Base-by-base conservation (phyloP, 2,888 invertebrate species). In the Latrodectus hesperus region DNA sequence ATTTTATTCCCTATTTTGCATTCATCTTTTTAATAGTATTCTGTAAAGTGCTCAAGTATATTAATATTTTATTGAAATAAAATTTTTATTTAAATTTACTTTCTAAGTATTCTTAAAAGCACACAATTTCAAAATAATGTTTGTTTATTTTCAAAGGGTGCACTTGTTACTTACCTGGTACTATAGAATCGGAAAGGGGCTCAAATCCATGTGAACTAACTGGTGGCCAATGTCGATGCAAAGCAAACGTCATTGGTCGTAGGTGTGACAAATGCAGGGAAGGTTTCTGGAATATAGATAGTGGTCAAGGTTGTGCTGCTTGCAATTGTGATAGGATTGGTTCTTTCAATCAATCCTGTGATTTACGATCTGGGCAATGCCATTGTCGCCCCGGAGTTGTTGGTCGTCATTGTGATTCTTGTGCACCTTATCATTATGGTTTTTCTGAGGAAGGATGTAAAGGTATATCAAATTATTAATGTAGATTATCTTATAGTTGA, bases 281-380 rank as follows among this genome's bases (percentile, higher is more conserved):
- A 73, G 97, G 97, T 0, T 97, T 94, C 92, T 94, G 93, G 93
- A 93, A 94, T 90, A 91, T 94, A 65, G 92, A 98, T 96, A 93
- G 92, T 77, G 93, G 93, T 38, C 90, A 91, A 60, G 94, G 94
- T 89, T 93, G 94, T 91, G 91, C 91, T 83, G 84, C 92, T 0
- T 99, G 99, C 92, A 95, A 96, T 90, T 99, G 99, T 92, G 96
- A 99, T 92, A 93, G 95, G 0, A 94, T 96, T 88, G 99, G 99
- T 0, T 96, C 98, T 0, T 94, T 94, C 91, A 97, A 97, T 92
- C 94, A 94, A 68, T 96, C 96, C 0, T 99, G 99, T 91, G 95
- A 98, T 90, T 93, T 87, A 17, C 78, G 89, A 22, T 88, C 89
- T 12, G 99, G 99, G 0, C 97, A 98, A 92, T 99, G 99, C 92